phyloP scores from a whole-genome alignment of 2,113 vertebrate species.

The Todiramphus chloris region DNA sequence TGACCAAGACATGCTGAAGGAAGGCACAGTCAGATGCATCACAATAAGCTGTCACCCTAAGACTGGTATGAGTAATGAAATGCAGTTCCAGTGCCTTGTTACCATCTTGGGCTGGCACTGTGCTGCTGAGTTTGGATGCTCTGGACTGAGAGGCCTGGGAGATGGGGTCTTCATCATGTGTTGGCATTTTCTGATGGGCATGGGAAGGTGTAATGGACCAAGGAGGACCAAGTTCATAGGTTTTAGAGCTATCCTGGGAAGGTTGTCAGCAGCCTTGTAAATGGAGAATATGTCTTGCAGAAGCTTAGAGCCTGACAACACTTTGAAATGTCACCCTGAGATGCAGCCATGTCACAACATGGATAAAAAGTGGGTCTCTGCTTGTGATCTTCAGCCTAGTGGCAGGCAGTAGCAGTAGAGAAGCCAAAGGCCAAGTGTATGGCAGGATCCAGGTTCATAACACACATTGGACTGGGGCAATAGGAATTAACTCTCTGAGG shows the following conservation, averaged over 20 bases:
- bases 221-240: background rate
- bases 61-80: background rate
- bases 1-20: background rate
- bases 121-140: background rate
- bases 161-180: background rate
- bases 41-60: background rate
- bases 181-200: background rate
- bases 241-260: background rate
- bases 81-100: accelerated
- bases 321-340: background rate
- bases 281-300: background rate
- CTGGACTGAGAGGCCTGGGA: background rate
- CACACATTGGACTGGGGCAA: background rate
- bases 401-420: background rate
- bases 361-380: background rate
- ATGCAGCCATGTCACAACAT: accelerated
- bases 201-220: background rate
- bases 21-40: background rate
- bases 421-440: background rate
- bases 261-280: background rate
- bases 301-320: background rate
- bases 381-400: background rate
- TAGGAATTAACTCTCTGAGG: background rate
- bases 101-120: background rate
- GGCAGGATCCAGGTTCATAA: background rate